A percentile compares a stretch with the other conserved stretches of the same genome.
Conservation (phyloP, 1,140 invertebrate species). For the Spodoptera litura region DNA sequence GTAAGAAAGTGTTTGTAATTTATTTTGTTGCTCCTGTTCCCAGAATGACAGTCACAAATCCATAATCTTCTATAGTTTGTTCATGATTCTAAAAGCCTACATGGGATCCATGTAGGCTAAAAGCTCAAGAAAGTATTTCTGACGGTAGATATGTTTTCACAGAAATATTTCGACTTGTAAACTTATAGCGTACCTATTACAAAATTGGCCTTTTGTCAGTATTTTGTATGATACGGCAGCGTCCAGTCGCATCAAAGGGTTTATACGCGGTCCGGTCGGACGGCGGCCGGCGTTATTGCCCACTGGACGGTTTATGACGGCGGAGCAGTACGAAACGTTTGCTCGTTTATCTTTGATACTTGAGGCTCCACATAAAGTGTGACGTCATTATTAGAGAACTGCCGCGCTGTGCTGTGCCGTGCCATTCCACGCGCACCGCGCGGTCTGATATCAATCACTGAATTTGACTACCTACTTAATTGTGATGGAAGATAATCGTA, state of each 20-base stretch:
- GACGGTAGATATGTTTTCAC: no score
- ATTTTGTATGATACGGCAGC: neutral
- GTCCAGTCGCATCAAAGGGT: slow-evolving; percentile 38
- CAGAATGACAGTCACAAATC: no score
- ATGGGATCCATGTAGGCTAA: no score
- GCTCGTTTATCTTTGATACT: slow-evolving; percentile 39
- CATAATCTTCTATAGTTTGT: no score
- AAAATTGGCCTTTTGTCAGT: neutral
- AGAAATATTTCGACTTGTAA: no score
- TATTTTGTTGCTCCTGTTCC: no score
- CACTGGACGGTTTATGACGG: slow-evolving; percentile 24
- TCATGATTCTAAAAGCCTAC: no score
- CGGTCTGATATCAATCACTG: neutral
- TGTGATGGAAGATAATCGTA: no score
- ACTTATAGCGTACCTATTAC: neutral
- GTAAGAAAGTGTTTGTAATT: no score
- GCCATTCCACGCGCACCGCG: no score
- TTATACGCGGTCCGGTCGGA: slow-evolving; percentile 37
- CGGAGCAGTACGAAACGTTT: slow-evolving; percentile 11
- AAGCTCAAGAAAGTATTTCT: no score
- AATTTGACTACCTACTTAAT: no score
- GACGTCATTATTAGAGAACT: slow-evolving; percentile 18
- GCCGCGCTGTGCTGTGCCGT: neutral
- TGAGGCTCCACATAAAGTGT: slow-evolving; percentile 2
- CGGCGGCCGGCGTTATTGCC: slow-evolving; percentile 29